phyloP scores from a whole-genome alignment of 2,113 vertebrate genomes.

The Pardalotus punctatus region DNA sequence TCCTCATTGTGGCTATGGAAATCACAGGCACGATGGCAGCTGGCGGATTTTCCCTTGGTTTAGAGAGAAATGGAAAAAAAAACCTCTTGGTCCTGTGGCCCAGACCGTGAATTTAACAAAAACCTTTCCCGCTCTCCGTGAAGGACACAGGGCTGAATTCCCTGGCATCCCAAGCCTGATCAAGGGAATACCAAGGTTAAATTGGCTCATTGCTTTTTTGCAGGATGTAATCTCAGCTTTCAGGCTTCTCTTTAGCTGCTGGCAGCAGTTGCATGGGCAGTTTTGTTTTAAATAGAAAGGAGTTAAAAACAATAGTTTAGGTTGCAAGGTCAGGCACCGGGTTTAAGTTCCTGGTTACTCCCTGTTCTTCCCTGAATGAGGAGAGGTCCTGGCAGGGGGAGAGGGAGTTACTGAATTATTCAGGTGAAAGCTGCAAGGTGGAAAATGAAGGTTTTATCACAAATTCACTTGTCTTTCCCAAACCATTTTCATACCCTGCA shows the following conservation, averaged over 20 bases:
- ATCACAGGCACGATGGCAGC: neutral
- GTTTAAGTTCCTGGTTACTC: neutral
- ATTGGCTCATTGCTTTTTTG: neutral
- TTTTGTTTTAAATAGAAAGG: neutral
- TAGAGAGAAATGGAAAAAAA: neutral
- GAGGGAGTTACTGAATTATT: neutral
- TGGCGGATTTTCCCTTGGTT: neutral
- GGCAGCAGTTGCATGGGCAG: neutral
- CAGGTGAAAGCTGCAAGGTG: neutral
- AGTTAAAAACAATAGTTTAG: neutral
- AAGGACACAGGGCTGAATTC: neutral
- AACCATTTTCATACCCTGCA: neutral
- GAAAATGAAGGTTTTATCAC: neutral
- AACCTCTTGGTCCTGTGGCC: neutral
- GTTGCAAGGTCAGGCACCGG: neutral
- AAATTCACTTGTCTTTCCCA: neutral
- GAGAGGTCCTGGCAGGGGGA: neutral
- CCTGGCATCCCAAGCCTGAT: neutral
- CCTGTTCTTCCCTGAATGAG: neutral
- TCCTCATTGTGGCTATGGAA: neutral
- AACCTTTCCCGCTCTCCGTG: neutral
- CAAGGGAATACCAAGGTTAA: neutral
- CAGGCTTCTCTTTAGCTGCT: neutral
- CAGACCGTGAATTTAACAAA: neutral
- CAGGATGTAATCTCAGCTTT: neutral